Conservation (phyloP, 2,113 vertebrate genomes). For the Rhegmatorhina hoffmannsi region DNA sequence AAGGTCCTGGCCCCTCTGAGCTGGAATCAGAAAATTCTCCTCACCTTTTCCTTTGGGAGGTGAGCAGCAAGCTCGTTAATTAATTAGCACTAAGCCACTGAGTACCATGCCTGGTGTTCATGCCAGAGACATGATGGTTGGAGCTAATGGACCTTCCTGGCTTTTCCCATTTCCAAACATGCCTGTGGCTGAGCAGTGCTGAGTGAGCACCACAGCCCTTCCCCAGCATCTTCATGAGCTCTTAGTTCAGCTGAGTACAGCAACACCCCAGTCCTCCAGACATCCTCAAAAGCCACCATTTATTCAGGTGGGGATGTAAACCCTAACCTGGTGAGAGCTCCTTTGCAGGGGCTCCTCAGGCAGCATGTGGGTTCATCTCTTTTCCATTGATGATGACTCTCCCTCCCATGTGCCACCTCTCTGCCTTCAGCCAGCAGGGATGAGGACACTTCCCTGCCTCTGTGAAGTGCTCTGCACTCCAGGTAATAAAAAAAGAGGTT, state of each 20-base stretch:
- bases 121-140: rapidly evolving
- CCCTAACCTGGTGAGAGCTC: background rate
- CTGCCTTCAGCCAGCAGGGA: background rate
- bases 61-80: background rate
- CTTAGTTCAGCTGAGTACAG: background rate
- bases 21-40: background rate
- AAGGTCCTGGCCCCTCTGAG: background rate
- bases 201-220: background rate
- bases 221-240: background rate
- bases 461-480: background rate
- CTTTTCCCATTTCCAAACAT: rapidly evolving
- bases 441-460: background rate
- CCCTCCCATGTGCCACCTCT: background rate
- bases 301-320: background rate
- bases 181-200: background rate
- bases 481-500: background rate
- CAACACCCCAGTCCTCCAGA: background rate
- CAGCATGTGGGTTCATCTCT: background rate
- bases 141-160: background rate
- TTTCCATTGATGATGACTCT: rapidly evolving
- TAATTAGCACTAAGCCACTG: background rate
- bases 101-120: background rate
- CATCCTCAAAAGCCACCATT: background rate
- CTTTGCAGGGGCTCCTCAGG: background rate
- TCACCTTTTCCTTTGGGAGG: background rate